Conservation (phyloP, 1,140 invertebrate species). For the Drosophila arizonae region DNA sequence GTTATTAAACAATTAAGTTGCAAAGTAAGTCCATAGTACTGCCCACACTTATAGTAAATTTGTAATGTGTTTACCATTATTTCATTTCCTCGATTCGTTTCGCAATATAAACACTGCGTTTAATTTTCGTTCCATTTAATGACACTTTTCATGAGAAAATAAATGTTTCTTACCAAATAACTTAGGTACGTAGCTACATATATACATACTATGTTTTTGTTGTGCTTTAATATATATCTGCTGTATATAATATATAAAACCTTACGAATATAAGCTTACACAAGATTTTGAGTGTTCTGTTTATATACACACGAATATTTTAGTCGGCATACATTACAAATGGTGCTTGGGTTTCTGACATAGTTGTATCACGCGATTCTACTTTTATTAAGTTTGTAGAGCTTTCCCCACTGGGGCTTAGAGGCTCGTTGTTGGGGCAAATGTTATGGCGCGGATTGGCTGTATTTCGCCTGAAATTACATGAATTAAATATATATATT, state of each 20-base stretch:
- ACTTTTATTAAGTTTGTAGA: conserved; percentile 73
- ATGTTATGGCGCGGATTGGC: conserved; percentile 46
- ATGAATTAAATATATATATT: not conserved
- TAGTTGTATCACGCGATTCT: conserved; percentile 66
- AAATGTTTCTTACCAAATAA: conserved; percentile 5
- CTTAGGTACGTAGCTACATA: conserved; percentile 10
- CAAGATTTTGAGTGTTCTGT: not conserved
- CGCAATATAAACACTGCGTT: not conserved
- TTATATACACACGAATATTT: conserved; percentile 18
- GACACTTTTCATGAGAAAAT: conserved; percentile 4
- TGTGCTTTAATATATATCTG: not conserved
- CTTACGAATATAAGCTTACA: not conserved
- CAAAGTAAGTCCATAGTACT: too few relatives aligned
- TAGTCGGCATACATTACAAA: conserved; percentile 75
- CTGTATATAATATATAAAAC: not conserved
- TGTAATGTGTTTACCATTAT: too few relatives aligned
- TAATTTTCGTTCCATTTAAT: conserved; percentile 11
- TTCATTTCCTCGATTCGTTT: too few relatives aligned
- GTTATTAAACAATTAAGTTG: too few relatives aligned
- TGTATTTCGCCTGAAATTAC: conserved; percentile 58
- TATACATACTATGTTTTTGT: conserved; percentile 6
- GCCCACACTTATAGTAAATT: too few relatives aligned
- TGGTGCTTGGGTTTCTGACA: conserved; percentile 48
- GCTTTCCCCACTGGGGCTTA: conserved; percentile 56
- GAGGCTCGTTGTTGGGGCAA: conserved; percentile 45